These are phyloP conservation scores for Cephalophus harveyi DNA, from an alignment of 2,113 vertebrate genomes.

Conservation along the genomic window DNA sequence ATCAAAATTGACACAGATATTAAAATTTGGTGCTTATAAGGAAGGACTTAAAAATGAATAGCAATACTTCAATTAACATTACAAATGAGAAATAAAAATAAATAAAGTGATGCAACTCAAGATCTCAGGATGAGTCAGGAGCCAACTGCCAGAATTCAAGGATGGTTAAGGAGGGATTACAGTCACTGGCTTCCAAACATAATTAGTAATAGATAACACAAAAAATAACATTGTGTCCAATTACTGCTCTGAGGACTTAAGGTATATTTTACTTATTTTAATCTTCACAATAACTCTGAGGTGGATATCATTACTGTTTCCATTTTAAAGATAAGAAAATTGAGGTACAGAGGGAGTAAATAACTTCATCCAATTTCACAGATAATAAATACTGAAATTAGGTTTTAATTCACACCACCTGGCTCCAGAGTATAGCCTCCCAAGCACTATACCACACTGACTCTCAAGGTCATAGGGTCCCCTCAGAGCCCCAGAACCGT, in stretches of 20 bases:
- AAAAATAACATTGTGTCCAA: background rate
- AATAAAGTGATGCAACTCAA: background rate
- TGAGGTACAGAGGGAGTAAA: background rate
- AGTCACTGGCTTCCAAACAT: background rate
- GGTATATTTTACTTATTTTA: background rate
- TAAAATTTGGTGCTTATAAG: conserved; percentile 75
- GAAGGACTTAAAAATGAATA: conserved; percentile 63
- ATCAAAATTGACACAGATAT: conserved; percentile 54
- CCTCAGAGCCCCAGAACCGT: background rate
- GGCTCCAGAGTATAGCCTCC: background rate
- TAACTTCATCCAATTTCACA: background rate
- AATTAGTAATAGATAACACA: background rate
- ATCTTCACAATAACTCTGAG: background rate
- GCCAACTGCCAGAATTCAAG: background rate
- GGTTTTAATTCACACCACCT: background rate
- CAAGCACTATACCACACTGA: background rate
- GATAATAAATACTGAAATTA: background rate
- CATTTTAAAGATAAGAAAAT: background rate
- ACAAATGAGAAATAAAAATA: conserved; percentile 74
- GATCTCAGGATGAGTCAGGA: background rate
- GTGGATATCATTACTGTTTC: background rate
- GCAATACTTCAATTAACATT: conserved; percentile 73
- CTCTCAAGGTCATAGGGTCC: background rate
- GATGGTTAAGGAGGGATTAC: background rate
- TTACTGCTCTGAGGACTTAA: background rate